These are phyloP conservation scores for Capricornis sumatraensis DNA, from an alignment of 2,113 vertebrate species.

Conservation along the genomic window DNA sequence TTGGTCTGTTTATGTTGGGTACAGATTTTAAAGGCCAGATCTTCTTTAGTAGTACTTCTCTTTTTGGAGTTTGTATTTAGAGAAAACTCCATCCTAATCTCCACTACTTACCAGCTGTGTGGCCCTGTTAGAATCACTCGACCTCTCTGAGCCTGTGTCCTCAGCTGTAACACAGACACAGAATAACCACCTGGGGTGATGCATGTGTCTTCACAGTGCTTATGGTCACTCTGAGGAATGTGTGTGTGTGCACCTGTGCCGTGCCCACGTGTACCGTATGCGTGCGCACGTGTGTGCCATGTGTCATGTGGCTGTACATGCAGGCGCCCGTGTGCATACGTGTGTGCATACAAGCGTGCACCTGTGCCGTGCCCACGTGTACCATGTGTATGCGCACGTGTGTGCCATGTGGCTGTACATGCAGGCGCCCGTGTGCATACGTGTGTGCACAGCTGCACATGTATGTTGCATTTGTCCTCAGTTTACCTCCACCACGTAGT, in stretches of 20 bases:
- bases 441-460: not conserved
- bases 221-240: not conserved
- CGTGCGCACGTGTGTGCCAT: accelerated
- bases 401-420: not conserved
- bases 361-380: not conserved
- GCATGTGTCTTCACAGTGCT: not conserved
- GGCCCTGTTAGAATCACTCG: not conserved
- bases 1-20: not conserved
- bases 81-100: not conserved
- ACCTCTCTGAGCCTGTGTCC: not conserved
- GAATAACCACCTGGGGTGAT: not conserved
- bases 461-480: not conserved
- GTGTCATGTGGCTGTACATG: not conserved
- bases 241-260: no score
- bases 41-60: not conserved
- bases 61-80: not conserved
- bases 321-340: accelerated
- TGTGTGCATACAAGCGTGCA: no score
- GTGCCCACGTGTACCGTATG: not conserved
- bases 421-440: accelerated
- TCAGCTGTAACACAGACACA: not conserved
- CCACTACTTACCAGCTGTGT: not conserved
- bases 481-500: not conserved
- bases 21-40: not conserved
- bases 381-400: accelerated